phyloP scores from a whole-genome alignment of 1,140 invertebrate genomes.

The Brachionus calyciflorus region DNA sequence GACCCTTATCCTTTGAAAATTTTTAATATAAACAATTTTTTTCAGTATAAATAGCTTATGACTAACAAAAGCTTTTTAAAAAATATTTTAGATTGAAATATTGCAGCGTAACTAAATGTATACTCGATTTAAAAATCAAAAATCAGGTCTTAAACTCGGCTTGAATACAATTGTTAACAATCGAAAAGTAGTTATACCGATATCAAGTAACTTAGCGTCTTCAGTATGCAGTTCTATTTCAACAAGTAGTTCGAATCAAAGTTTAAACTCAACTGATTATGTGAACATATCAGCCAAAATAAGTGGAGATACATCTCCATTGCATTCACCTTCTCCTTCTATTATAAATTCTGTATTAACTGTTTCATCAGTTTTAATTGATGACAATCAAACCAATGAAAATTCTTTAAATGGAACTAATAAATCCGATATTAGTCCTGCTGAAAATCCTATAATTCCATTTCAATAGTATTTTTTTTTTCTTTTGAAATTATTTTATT shows the following conservation, averaged over 20 bases:
- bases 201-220: neutral
- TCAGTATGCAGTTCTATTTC: conserved; percentile 11
- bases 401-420: too few species aligned
- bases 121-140: conserved; percentile 40
- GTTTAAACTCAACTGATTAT: neutral
- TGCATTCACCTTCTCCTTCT: neutral
- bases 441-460: neutral
- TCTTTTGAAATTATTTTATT: neutral
- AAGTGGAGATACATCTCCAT: conserved; percentile 15
- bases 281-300: neutral
- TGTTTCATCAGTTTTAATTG: neutral
- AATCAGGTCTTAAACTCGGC: conserved; percentile 40
- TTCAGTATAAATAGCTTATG: too few species aligned
- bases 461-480: conserved; percentile 1
- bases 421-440: neutral
- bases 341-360: neutral
- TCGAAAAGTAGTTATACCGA: conserved; percentile 9
- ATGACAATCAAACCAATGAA: conserved; percentile 12
- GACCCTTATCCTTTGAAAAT: too few species aligned
- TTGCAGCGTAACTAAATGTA: conserved; percentile 19
- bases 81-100: neutral
- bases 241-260: conserved; percentile 14
- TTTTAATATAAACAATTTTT: too few species aligned
- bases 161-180: conserved; percentile 6
- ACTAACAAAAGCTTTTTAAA: too few species aligned